phyloP scores from a whole-genome alignment of 2,888 invertebrate species.

The Lacanobia oleracea region DNA sequence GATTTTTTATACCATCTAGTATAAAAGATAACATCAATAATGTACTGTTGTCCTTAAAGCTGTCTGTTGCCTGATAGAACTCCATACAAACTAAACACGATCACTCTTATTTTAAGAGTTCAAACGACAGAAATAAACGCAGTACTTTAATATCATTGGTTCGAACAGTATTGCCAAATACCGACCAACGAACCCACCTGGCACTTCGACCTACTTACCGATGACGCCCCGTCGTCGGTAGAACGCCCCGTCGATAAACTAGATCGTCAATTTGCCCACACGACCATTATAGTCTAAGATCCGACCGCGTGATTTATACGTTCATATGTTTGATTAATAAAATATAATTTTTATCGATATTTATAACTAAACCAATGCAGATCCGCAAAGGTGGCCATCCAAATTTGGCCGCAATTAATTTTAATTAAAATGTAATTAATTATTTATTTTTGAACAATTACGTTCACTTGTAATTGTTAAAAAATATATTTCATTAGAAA shows the following conservation, averaged over 20 bases:
- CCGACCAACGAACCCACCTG: conserved; percentile 63
- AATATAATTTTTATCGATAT: no score
- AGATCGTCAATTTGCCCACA: conserved; percentile 74
- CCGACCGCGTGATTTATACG: no score
- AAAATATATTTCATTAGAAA: no score
- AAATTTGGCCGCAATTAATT: no score
- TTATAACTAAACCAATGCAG: no score
- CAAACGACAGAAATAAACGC: neutral
- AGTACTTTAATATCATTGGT: conserved; percentile 6
- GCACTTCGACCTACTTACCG: conserved; percentile 62
- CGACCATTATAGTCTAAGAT: no score
- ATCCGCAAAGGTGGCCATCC: no score
- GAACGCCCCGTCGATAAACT: conserved; percentile 72
- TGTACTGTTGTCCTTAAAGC: neutral
- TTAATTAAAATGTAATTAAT: no score
- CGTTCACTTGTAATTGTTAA: no score
- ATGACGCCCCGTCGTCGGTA: conserved; percentile 33
- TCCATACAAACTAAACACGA: conserved; percentile 5
- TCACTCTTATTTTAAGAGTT: neutral
- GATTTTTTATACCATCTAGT: no score
- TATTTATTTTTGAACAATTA: no score
- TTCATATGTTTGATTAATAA: no score
- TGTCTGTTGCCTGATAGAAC: neutral
- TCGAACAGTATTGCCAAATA: conserved; percentile 47
- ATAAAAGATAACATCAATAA: neutral